Evolutionary conservation across 2,888 invertebrate species (phyloP).

Genomic region (Leptinotarsa rubiginosa): DNA sequence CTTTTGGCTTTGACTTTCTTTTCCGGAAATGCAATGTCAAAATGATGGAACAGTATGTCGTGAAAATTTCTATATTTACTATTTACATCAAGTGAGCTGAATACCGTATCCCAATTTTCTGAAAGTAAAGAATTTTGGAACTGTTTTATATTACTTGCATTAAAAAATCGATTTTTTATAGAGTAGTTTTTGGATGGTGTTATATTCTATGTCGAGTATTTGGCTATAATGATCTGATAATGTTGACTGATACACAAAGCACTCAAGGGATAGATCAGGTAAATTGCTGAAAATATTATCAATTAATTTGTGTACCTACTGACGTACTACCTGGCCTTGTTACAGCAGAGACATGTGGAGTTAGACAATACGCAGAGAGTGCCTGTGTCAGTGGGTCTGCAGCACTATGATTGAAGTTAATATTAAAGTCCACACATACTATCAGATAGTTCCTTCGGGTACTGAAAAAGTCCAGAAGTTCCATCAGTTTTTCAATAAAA

Average conservation of each 20-base stretch:
- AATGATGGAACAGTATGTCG: not conserved
- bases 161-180: not conserved
- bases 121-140: not conserved
- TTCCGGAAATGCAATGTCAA: not conserved
- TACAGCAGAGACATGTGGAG: not conserved
- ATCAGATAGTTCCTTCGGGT: too few relatives aligned
- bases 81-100: too few relatives aligned
- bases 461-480: too few relatives aligned
- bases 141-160: not conserved
- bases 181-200: not conserved
- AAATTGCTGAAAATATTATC: conserved; percentile 6
- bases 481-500: too few relatives aligned
- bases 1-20: not conserved
- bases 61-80: not conserved
- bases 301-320: conserved; percentile 7
- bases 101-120: too few relatives aligned
- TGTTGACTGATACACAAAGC: conserved; percentile 1
- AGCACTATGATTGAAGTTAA: not conserved
- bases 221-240: conserved; percentile 7
- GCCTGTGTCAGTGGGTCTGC: not conserved
- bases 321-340: not conserved
- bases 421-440: too few relatives aligned
- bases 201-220: conserved; percentile 12
- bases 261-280: not conserved
- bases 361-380: conserved; percentile 4